phyloP scores from a whole-genome alignment of 2,797 vertebrate genomes.

The Sebastiscus albofasciatus region DNA sequence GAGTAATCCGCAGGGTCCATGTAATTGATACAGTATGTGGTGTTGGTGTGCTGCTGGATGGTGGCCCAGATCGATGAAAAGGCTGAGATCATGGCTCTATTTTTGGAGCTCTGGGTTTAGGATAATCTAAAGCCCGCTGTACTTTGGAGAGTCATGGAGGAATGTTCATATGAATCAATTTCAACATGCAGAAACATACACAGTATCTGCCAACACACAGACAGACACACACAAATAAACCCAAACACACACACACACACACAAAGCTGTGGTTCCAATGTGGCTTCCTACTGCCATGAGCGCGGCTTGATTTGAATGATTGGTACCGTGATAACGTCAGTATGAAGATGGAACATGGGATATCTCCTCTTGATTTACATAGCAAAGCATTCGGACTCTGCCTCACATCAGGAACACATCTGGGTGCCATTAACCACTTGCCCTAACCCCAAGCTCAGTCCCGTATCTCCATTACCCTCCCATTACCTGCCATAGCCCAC shows the following conservation, averaged over 20 bases:
- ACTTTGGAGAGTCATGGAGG: constrained; percentile 24
- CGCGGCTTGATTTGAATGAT: constrained; percentile 28
- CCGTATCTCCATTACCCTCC: constrained; percentile 67
- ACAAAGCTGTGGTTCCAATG: constrained; percentile 22
- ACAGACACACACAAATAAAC: constrained; percentile 23
- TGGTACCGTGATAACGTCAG: constrained; percentile 28
- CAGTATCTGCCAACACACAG: constrained; percentile 1
- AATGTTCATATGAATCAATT: constrained; percentile 39
- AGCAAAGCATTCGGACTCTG: constrained; percentile 57
- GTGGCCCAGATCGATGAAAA: constrained; percentile 61
- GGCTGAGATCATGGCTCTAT: constrained; percentile 67
- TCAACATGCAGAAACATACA: constrained; percentile 13
- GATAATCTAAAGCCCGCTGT: constrained; percentile 38
- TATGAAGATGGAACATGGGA: constrained; percentile 47
- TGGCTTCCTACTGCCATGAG: constrained; percentile 20
- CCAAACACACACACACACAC: background rate
- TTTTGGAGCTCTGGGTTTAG: constrained; percentile 48
- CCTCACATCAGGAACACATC: constrained; percentile 73
- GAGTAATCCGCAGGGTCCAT: constrained; percentile 55
- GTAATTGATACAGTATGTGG: constrained; percentile 74
- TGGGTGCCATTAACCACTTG: constrained; percentile 78
- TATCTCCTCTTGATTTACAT: constrained; percentile 68
- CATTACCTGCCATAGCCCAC: constrained; percentile 59
- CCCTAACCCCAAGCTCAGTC: constrained; percentile 59
- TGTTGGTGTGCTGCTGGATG: constrained; percentile 47